Evolutionary conservation across 2,888 invertebrate genomes (phyloP).

Genomic region (Ichneumon xanthorius): DNA sequence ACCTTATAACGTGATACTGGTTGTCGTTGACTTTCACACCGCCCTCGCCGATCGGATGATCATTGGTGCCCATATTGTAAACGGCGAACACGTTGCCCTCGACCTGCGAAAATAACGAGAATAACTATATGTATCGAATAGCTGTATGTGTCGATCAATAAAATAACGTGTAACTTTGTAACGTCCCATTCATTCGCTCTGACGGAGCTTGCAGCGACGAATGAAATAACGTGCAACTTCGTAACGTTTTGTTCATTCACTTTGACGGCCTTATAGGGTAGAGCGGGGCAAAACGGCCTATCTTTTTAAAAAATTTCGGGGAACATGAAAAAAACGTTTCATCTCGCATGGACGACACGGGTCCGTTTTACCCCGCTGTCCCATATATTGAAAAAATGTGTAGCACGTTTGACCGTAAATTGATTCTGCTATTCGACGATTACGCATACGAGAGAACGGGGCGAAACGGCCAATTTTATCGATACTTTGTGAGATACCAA

Average conservation of each 20-base stretch:
- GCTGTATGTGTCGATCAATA: slow-evolving; percentile 2
- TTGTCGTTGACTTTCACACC: slow-evolving; percentile 97
- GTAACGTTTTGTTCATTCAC: neutral
- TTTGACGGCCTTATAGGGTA: neutral
- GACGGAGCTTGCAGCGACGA: neutral
- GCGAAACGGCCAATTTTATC: no score
- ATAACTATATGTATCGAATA: neutral
- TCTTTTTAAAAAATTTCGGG: no score
- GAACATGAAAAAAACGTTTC: no score
- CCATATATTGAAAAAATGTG: neutral
- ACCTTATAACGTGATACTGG: slow-evolving; percentile 96
- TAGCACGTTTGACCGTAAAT: neutral
- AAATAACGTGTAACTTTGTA: neutral
- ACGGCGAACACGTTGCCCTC: slow-evolving; percentile 97
- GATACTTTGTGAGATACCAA: no score
- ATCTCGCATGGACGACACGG: no score
- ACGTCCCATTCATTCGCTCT: neutral
- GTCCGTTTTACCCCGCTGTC: no score
- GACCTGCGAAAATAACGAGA: slow-evolving; percentile 87
- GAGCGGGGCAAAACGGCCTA: no score
- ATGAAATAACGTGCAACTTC: neutral
- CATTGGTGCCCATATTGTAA: slow-evolving; percentile 97
- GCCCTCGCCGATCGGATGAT: slow-evolving; percentile 95
- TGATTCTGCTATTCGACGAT: neutral
- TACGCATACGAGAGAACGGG: no score